A percentile compares a stretch with the other conserved stretches of the same genome.
Evolutionary conservation across 2,113 vertebrate species (phyloP).

Genomic region (Helogale parvula): DNA sequence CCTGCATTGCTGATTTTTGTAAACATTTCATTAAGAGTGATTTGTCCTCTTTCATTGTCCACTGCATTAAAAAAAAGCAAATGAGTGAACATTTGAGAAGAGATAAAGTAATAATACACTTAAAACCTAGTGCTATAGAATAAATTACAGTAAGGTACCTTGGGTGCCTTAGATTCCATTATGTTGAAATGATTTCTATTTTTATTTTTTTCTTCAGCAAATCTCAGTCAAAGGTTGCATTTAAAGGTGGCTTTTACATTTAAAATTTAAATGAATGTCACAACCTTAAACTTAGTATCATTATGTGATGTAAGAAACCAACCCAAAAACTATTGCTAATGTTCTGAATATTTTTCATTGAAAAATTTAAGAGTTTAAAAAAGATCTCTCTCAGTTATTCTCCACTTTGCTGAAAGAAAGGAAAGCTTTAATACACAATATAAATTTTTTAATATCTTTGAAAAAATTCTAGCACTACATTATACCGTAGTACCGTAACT

Average conservation of each 20-base stretch:
- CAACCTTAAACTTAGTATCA: background rate
- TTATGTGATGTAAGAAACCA: background rate
- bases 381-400: background rate
- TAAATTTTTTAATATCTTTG: background rate
- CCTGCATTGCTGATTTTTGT: slow-evolving; percentile 67
- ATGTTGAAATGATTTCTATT: background rate
- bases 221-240: slow-evolving; percentile 8
- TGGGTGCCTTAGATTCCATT: background rate
- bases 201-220: background rate
- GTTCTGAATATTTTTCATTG: background rate
- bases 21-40: slow-evolving; percentile 67
- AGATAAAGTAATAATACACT: background rate
- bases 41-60: slow-evolving; percentile 6
- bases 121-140: background rate
- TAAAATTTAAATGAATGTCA: slow-evolving; percentile 12
- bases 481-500: background rate
- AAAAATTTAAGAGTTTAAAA: background rate
- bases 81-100: background rate
- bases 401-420: background rate
- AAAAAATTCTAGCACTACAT: background rate
- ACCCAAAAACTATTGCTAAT: background rate
- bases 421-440: background rate
- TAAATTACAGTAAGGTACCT: background rate
- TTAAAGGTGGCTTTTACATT: background rate
- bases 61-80: slow-evolving; percentile 37